These are phyloP conservation scores for Tylochromis polylepis DNA, from an alignment of 2,113 vertebrate genomes.

Conservation along the genomic window DNA sequence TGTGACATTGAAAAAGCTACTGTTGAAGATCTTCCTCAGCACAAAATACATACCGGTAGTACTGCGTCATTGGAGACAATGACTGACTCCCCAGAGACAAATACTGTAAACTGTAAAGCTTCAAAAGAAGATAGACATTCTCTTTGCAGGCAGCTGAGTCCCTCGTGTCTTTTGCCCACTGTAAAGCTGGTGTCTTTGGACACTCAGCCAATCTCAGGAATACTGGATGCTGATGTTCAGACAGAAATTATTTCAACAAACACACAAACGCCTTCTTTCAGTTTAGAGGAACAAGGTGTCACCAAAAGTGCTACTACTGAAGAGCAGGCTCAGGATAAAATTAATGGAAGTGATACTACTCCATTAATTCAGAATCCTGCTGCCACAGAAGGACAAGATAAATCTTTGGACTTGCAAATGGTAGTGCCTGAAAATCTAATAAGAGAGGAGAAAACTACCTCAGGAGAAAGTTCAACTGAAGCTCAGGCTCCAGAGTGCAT, in stretches of 20 bases:
- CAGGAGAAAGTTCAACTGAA: constrained; percentile 33
- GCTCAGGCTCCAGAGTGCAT: constrained; percentile 66
- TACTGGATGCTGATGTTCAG: not conserved
- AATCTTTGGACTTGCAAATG: not conserved
- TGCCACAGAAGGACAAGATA: not conserved
- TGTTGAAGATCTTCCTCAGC: not conserved
- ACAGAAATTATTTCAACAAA: not conserved
- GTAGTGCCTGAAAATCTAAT: not conserved
- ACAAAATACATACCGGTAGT: not conserved
- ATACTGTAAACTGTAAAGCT: not conserved
- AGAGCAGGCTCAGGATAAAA: not conserved
- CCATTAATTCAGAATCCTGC: not conserved
- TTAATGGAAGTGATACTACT: not conserved
- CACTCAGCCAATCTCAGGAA: not conserved
- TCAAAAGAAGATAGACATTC: constrained; percentile 6
- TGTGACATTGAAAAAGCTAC: not conserved
- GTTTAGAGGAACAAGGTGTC: not conserved
- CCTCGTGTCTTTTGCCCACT: not conserved
- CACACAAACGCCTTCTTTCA: not conserved
- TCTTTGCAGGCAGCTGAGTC: constrained; percentile 9
- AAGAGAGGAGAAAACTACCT: not conserved
- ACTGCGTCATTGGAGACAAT: not conserved
- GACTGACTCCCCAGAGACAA: not conserved
- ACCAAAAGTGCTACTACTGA: not conserved
- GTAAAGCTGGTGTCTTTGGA: not conserved